Conservation (phyloP, 2,113 vertebrate genomes). For the Ceyx cyanopectus region DNA sequence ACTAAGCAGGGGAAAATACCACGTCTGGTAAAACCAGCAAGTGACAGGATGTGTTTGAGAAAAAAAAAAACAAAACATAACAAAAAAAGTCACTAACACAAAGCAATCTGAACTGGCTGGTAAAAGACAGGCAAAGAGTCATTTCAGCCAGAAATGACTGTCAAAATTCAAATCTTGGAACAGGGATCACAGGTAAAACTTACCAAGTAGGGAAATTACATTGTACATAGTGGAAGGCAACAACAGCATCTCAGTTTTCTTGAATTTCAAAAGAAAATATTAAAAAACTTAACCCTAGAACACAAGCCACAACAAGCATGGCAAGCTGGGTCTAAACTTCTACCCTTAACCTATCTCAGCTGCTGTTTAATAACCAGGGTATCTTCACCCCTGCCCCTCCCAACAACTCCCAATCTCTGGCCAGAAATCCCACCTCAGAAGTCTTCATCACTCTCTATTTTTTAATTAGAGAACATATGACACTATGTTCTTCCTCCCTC, state of each 20-base stretch:
- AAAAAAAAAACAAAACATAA: neutral
- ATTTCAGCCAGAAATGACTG: neutral
- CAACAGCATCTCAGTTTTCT: neutral
- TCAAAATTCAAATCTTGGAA: neutral
- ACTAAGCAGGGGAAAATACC: neutral
- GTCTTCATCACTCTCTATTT: neutral
- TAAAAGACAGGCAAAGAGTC: neutral
- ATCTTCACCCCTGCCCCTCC: neutral
- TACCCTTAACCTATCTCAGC: neutral
- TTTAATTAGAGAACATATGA: neutral
- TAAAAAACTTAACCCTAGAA: constrained; percentile 9
- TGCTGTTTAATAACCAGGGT: neutral
- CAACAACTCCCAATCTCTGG: neutral
- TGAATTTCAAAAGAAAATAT: neutral
- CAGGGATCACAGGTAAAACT: neutral
- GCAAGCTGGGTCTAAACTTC: neutral
- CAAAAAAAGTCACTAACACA: neutral
- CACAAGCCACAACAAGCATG: neutral
- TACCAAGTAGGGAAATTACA: accelerated
- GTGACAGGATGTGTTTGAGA: neutral
- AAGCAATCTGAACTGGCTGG: neutral
- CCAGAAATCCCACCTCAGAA: neutral
- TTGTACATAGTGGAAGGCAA: neutral
- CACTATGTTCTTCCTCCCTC: neutral
- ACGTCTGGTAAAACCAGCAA: neutral